A percentile compares a stretch with the other conserved stretches of the same genome.
phyloP scores from a whole-genome alignment of 2,888 invertebrate species.

The Bruchidius siliquastri region DNA sequence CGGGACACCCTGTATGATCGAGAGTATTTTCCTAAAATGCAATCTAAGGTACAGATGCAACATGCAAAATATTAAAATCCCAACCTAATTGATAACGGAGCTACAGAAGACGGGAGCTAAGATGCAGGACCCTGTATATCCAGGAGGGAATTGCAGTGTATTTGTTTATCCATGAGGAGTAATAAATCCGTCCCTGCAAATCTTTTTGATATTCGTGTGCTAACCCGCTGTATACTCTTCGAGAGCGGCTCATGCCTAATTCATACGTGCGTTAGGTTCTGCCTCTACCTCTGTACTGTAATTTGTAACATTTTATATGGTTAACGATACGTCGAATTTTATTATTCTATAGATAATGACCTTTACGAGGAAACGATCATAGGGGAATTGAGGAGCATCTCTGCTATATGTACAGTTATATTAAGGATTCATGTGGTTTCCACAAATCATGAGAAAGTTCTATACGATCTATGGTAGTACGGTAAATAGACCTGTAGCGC shows the following conservation, averaged over 20 bases:
- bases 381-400: background rate
- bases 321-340: conserved; percentile 39
- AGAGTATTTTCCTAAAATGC: too few species aligned
- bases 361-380: conserved; percentile 12
- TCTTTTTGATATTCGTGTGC: conserved; percentile 4
- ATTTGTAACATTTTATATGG: conserved; percentile 43
- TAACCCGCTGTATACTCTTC: conserved; percentile 30
- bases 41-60: too few species aligned
- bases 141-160: too few species aligned
- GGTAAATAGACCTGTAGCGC: background rate
- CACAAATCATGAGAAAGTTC: background rate
- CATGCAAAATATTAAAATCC: too few species aligned
- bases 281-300: conserved; percentile 32
- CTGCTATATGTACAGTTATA: background rate
- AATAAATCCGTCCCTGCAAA: background rate
- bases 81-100: too few species aligned
- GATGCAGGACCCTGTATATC: too few species aligned
- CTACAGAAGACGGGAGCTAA: too few species aligned
- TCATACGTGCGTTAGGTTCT: conserved; percentile 32
- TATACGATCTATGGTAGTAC: background rate
- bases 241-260: conserved; percentile 37
- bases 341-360: conserved; percentile 37
- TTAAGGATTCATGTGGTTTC: background rate
- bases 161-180: too few species aligned
- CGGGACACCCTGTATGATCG: too few species aligned